Evolutionary conservation across 2,113 vertebrate genomes (phyloP).

Genomic region (Ctenodactylus gundi): DNA sequence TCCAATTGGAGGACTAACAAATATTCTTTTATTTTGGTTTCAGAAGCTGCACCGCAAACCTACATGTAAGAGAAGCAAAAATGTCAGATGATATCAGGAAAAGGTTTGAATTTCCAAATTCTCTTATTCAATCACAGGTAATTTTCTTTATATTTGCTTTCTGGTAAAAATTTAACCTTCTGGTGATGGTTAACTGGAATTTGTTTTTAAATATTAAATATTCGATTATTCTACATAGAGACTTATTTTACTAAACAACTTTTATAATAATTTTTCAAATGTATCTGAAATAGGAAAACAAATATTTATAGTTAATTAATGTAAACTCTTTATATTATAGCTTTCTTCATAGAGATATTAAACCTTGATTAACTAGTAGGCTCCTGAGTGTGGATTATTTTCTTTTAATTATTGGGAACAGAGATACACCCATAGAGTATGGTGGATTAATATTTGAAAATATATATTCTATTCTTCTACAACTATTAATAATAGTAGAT

Average conservation of each 20-base stretch:
- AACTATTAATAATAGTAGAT: conserved; percentile 26
- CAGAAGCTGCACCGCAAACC: conserved; percentile 72
- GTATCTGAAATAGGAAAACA: background rate
- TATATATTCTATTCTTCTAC: background rate
- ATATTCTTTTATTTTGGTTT: conserved; percentile 67
- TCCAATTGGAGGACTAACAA: conserved; percentile 15
- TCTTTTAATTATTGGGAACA: conserved; percentile 34
- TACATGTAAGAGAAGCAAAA: conserved; percentile 67
- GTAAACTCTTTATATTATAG: conserved; percentile 39
- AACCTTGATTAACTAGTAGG: conserved; percentile 14
- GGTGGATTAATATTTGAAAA: conserved; percentile 38
- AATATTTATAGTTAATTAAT: conserved; percentile 37
- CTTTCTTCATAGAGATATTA: conserved; percentile 20
- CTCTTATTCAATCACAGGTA: conserved; percentile 94
- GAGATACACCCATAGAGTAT: background rate
- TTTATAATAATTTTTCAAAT: conserved; percentile 28
- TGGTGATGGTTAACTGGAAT: conserved; percentile 16
- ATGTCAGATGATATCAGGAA: conserved; percentile 91
- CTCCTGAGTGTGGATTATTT: background rate
- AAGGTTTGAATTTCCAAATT: conserved; percentile 93
- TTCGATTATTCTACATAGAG: background rate
- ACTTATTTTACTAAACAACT: conserved; percentile 35
- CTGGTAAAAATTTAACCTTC: background rate
- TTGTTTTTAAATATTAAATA: conserved; percentile 38
- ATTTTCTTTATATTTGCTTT: conserved; percentile 66